Evolutionary conservation across 2,797 vertebrate genomes (phyloP), one percentile per base, ranked within the genome.

Genomic region (Phoebastria nigripes): DNA sequence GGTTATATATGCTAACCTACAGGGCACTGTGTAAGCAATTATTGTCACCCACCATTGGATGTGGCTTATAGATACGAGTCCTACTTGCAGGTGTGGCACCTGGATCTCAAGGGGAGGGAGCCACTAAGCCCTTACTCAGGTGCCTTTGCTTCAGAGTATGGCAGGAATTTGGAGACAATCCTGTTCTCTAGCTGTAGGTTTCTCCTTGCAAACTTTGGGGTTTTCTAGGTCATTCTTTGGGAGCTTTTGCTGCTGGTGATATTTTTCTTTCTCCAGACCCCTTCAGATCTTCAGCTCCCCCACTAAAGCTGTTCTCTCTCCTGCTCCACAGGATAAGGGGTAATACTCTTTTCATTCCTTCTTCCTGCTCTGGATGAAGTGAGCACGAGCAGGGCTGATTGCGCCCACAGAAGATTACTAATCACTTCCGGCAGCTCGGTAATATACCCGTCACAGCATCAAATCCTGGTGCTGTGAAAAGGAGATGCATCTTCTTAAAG

Each of bases 371-470:
- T n/a, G 71, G 33, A 49, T 90, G 54, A 86, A 72, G 31, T 25
- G n/a, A 83, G 49, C 1, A 1, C 12, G 24, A 89, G 61, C 66
- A 37, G 56, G 11, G 49, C 76, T 87, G 80, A 67, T 66, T 74
- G 41, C 37, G 78, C 26, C 46, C 41, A 26, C 33, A 74, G 42
- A 81, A 91, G 66, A 84, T 94, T 89, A 82, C 73, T 87, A 81
- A 91, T 92, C 24, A 52, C 51, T 93, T 95, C 73, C 84, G 73
- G 37, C 77, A 94, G 78, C 83, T 78, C 54, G 83, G 15, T 84
- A 92, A 71, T 88, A 82, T 31, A 74, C 29, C 41, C 25, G 37
- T 81, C 79, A 66, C 85, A 86, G 35, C 33, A 5, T 78, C 93
- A 86, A 31, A 93, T 78, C 90, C 65, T 69, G 14, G 3, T 72